Percentiles rank a stretch among this genome's conserved stretches.
Conservation (phyloP, 2,888 invertebrate genomes). For the Chironomus riparius region DNA sequence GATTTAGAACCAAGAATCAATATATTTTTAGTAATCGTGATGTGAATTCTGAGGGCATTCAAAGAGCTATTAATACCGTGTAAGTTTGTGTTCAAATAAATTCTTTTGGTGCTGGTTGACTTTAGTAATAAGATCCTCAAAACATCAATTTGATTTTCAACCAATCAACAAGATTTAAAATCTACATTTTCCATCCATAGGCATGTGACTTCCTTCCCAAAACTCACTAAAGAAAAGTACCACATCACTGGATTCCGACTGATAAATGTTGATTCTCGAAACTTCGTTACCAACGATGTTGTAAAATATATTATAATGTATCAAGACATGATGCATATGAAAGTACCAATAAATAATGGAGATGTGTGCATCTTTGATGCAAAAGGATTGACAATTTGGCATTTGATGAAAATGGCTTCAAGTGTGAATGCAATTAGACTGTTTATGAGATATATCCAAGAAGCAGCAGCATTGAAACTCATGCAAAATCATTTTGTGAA, state of each 20-base stretch:
- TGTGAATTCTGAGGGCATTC: conserved; percentile 46
- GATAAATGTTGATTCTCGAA: background rate
- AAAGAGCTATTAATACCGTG: conserved; percentile 36
- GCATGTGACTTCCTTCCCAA: background rate
- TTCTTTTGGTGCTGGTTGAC: background rate
- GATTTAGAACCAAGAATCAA: conserved; percentile 49
- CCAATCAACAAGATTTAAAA: no score
- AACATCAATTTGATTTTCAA: no score
- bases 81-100: background rate
- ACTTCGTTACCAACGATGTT: background rate
- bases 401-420: background rate
- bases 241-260: background rate
- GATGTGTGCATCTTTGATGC: conserved; percentile 2
- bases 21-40: conserved; percentile 54
- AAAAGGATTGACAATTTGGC: conserved; percentile 3
- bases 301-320: background rate
- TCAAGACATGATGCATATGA: background rate
- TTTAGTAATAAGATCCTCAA: no score
- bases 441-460: conserved; percentile 14
- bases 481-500: conserved; percentile 21
- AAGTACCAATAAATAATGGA: background rate
- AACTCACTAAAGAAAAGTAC: background rate
- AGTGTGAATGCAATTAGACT: background rate
- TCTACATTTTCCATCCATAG: background rate
- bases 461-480: conserved; percentile 7